Conservation (phyloP, 2,888 invertebrate species). For the Limnephilus rhombicus region DNA sequence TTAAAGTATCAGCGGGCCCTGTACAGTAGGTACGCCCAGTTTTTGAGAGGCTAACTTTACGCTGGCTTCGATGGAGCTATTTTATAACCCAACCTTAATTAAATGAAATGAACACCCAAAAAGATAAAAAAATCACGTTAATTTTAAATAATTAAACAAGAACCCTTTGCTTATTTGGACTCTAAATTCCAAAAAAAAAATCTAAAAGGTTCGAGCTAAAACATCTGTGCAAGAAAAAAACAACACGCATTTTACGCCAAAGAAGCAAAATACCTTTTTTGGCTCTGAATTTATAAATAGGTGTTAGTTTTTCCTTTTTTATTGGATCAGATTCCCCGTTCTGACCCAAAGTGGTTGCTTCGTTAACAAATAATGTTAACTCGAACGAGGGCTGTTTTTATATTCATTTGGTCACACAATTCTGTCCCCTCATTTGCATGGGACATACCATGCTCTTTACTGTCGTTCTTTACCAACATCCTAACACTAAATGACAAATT, state of each 20-base stretch:
- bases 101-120: background rate
- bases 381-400: background rate
- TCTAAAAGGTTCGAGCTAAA: background rate
- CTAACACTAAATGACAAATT: background rate
- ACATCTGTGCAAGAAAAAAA: background rate
- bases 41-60: too few species aligned
- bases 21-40: too few species aligned
- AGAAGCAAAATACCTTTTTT: background rate
- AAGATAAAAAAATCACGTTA: background rate
- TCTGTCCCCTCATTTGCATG: background rate
- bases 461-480: background rate
- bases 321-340: background rate
- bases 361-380: background rate
- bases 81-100: background rate
- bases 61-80: too few species aligned
- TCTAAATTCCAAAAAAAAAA: background rate
- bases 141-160: background rate
- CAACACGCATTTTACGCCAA: background rate
- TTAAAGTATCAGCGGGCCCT: too few species aligned
- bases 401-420: background rate
- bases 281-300: background rate
- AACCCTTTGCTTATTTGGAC: background rate
- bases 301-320: background rate
- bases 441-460: background rate
- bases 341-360: background rate